Evolutionary conservation across 2,797 vertebrate genomes (phyloP), one percentile per base, ranked within the genome.

Genomic region (Gymnothorax javanicus): DNA sequence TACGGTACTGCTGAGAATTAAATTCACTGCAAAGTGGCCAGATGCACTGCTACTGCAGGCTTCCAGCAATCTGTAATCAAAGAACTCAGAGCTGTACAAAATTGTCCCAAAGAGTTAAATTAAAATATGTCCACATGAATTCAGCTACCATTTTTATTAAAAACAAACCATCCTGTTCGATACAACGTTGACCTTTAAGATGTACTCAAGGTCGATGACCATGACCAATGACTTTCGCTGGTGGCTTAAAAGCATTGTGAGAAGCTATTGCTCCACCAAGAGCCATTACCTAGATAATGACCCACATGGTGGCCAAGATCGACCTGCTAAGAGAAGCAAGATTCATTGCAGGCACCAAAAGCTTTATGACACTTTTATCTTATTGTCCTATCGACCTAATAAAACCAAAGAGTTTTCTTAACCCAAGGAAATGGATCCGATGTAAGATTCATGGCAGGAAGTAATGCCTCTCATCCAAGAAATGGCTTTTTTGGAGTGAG

Each of bases 401-500:
- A 79, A 79, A 73, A 27, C n/a, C 15, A 54, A 25, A 54, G 50
- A 54, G 17, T 1, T 20, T 54, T 79, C 23, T 52, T 17, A 79
- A 15, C 50, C 12, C 6, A 5, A n/a, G 75, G 75, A 79, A 54
- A 79, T 54, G 50, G 13, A 52, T 79, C 75, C 20, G 43, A 11
- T n/a, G 8, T n/a, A 7, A 54, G 75, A 79, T 54, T 23, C 17
- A 79, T 79, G 75, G 50, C 50, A 6, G 75, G 54, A 54, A 79
- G 75, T 17, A 12, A n/a, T 79, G 75, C 50, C 75, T 54, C 20
- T 9, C 23, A 12, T 43, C 25, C 23, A 15, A 79, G 17, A 79
- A 79, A 79, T 79, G 52, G 50, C 75, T 54, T 79, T 43, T 79
- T 79, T 13, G 75, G 17, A 54, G 50, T 79, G 75, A 79, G 75